Conservation (phyloP, 1,140 invertebrate genomes). For the Cataglyphis hispanica region DNA sequence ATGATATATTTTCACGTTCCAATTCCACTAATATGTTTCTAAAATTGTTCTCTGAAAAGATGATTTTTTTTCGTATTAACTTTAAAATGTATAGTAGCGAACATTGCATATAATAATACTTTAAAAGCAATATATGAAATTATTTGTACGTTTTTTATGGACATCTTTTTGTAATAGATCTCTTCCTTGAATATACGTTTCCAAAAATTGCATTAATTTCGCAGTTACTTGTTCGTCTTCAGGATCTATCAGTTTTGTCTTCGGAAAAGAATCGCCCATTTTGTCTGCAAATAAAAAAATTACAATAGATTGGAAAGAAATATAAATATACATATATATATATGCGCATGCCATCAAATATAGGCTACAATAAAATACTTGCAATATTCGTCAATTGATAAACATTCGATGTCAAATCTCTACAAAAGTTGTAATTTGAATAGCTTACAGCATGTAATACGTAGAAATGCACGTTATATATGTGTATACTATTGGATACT, state of each 20-base stretch:
- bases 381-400: too few relatives aligned
- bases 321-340: not conserved
- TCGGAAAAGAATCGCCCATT: conserved; percentile 88
- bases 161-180: conserved; percentile 85
- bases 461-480: too few relatives aligned
- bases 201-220: conserved; percentile 89
- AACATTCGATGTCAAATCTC: too few relatives aligned
- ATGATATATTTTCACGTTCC: conserved; percentile 89
- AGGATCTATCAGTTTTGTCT: conserved; percentile 89
- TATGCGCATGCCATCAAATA: too few relatives aligned
- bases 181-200: conserved; percentile 89
- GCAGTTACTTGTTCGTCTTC: conserved; percentile 89
- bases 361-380: too few relatives aligned
- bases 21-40: conserved; percentile 88
- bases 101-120: not conserved
- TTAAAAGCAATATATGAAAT: not conserved
- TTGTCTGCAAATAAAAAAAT: conserved; percentile 69
- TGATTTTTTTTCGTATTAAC: not conserved
- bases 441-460: too few relatives aligned
- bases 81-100: not conserved
- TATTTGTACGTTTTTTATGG: conserved; percentile 83
- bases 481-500: too few relatives aligned
- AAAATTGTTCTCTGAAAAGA: conserved; percentile 88
- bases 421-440: too few relatives aligned
- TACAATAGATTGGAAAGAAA: not conserved